Base-by-base conservation (phyloP, 2,797 vertebrate species). In the Phalanger gymnotis region DNA sequence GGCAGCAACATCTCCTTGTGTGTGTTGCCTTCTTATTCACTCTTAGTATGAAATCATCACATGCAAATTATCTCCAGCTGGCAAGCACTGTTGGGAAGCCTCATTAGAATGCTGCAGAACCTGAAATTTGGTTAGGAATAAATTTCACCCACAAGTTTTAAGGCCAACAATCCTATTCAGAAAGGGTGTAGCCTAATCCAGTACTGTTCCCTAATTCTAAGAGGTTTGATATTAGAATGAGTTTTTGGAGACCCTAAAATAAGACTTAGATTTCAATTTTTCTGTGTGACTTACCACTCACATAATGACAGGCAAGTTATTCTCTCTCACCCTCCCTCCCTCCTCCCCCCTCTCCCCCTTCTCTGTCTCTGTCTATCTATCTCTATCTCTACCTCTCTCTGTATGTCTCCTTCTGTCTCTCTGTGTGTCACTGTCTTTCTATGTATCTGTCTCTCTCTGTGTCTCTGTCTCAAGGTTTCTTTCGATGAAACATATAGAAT, bases 41-140 rank as follows among this genome's bases (percentile, higher is more conserved):
- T 94, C 97, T 96, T 47, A 40, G 13, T 14, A 52, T 47, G 92
- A 91, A 93, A 96, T 96, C 93, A 66, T 61, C 51, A 90, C 92
- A 52, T 51, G 7, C 27, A 92, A 95, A 89, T 58, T 30, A 47
- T 54, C 61, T 96, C 90, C 66, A 27, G 19, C 52, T 58, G 9
- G 54, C 2, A 91, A 53, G 4, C 14, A 52, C 61, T 66, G 34
- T n/a, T 19, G 10, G 61, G 58, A 90, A 92, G 95, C 22, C 5
- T 9, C 25, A 12, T 5, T 27, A n/a, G 53, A 81, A 40, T 92
- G 56, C 34, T 92, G 22, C 34, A 54, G 81, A 92, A 47, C 61
- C 94, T 92, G 93, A 52, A 90, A 40, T 53, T 52, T n/a, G 53
- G 7, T 34, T 40, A 61, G 55, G 56, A 55, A 81, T 53, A 73